Percentiles rank a stretch among this genome's conserved stretches.
Conservation (phyloP, 2,888 invertebrate species). For the Podotricha telesiphe region DNA sequence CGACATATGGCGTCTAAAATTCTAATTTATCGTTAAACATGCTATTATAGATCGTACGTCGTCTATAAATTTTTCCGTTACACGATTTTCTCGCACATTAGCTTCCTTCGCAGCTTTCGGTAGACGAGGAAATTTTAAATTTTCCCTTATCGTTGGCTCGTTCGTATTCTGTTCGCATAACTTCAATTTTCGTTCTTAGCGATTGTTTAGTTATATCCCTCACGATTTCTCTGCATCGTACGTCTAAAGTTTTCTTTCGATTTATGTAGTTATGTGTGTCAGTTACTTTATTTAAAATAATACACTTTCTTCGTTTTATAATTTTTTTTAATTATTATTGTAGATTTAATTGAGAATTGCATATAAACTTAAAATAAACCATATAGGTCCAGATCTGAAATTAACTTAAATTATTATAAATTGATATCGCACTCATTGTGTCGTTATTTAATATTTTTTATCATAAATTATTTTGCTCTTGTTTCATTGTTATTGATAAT, state of each 20-base stretch:
- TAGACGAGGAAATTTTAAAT: slow-evolving; percentile 40
- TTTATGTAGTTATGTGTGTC: slow-evolving; percentile 15
- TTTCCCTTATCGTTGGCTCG: slow-evolving; percentile 35
- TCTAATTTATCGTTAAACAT: slow-evolving; percentile 48
- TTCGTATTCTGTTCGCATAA: slow-evolving; percentile 38
- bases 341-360: too few species aligned
- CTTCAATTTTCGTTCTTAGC: slow-evolving; percentile 41
- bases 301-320: not conserved
- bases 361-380: too few species aligned
- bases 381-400: too few species aligned
- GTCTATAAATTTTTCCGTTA: slow-evolving; percentile 54
- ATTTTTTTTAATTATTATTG: too few species aligned
- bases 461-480: too few species aligned
- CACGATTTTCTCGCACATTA: slow-evolving; percentile 47
- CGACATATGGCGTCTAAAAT: not conserved
- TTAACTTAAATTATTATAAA: too few species aligned
- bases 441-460: too few species aligned
- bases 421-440: too few species aligned
- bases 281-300: slow-evolving; percentile 31
- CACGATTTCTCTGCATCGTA: slow-evolving; percentile 29
- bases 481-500: too few species aligned
- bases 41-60: slow-evolving; percentile 53
- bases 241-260: slow-evolving; percentile 18
- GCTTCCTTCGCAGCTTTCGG: slow-evolving; percentile 44
- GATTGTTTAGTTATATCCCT: slow-evolving; percentile 39